Conservation (phyloP, 2,797 vertebrate genomes). For the Lophius americanus region DNA sequence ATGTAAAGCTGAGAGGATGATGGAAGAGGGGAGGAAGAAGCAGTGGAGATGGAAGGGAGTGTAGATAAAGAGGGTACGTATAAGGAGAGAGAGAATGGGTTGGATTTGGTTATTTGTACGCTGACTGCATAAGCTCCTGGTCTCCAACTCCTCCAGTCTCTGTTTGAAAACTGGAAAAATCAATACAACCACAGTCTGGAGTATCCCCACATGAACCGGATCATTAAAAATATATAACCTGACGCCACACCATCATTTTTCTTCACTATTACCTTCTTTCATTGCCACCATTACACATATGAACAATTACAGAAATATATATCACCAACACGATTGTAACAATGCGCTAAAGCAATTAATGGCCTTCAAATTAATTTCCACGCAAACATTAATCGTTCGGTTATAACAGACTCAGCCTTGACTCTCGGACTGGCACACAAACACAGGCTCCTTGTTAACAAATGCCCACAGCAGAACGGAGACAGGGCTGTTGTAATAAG, state of each 20-base stretch:
- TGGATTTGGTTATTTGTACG: slow-evolving; percentile 71
- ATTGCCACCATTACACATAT: slow-evolving; percentile 33
- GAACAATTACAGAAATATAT: slow-evolving; percentile 29
- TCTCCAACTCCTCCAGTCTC: slow-evolving; percentile 72
- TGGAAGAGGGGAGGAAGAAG: slow-evolving; percentile 52
- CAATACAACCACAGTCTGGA: slow-evolving; percentile 72
- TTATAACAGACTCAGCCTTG: slow-evolving; percentile 63
- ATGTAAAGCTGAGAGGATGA: slow-evolving; percentile 62
- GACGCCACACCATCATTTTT: slow-evolving; percentile 57
- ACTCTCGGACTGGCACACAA: slow-evolving; percentile 46
- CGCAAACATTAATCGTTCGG: slow-evolving; percentile 67
- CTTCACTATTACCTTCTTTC: slow-evolving; percentile 49
- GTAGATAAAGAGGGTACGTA: slow-evolving; percentile 46
- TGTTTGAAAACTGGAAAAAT: slow-evolving; percentile 76
- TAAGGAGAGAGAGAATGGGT: slow-evolving; percentile 54
- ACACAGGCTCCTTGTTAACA: slow-evolving; percentile 72
- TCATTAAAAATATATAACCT: slow-evolving; percentile 79
- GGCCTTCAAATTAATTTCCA: slow-evolving; percentile 68
- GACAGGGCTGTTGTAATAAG: slow-evolving; percentile 72
- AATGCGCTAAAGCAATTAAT: slow-evolving; percentile 61
- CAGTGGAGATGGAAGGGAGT: slow-evolving; percentile 27
- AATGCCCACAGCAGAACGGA: slow-evolving; percentile 62
- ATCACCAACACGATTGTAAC: slow-evolving; percentile 55
- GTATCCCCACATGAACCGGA: slow-evolving; percentile 70
- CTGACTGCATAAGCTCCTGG: slow-evolving; percentile 67